A percentile compares a stretch with the other conserved stretches of the same genome.
These are phyloP conservation scores for Diachrysia chrysitis DNA, from an alignment of 2,888 invertebrate species.

Conservation along the genomic window DNA sequence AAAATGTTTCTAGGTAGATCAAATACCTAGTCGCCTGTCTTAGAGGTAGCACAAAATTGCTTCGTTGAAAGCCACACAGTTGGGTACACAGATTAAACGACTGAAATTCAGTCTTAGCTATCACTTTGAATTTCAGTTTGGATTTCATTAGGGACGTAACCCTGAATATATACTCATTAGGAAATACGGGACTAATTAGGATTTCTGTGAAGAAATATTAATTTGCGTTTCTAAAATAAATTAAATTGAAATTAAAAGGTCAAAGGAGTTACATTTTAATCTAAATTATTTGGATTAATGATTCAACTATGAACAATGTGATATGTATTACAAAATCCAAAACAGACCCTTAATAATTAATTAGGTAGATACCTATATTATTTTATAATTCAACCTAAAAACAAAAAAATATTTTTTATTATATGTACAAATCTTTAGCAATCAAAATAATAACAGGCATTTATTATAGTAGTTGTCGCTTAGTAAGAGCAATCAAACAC, in stretches of 20 bases:
- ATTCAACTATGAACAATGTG: too few relatives aligned
- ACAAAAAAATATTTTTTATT: too few relatives aligned
- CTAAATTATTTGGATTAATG: too few relatives aligned
- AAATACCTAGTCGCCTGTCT: background rate
- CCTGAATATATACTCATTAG: background rate
- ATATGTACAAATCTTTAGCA: too few relatives aligned
- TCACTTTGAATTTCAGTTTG: background rate
- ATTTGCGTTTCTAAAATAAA: background rate
- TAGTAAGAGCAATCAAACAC: background rate
- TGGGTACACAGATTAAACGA: background rate
- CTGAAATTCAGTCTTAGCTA: conserved; percentile 1
- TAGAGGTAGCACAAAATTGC: background rate
- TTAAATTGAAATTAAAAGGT: background rate
- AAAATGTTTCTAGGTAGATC: too few relatives aligned
- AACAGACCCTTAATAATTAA: too few relatives aligned
- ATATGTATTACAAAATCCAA: too few relatives aligned
- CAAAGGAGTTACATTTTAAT: too few relatives aligned
- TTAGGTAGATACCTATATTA: too few relatives aligned
- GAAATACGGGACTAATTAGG: background rate
- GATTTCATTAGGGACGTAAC: background rate
- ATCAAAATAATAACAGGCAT: too few relatives aligned
- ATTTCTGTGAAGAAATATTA: background rate
- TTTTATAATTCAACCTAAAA: too few relatives aligned
- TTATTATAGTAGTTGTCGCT: too few relatives aligned
- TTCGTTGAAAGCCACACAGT: background rate